These are phyloP conservation scores for Cavia porcellus DNA, from an alignment of 2,113 vertebrate genomes.

Conservation along the genomic window DNA sequence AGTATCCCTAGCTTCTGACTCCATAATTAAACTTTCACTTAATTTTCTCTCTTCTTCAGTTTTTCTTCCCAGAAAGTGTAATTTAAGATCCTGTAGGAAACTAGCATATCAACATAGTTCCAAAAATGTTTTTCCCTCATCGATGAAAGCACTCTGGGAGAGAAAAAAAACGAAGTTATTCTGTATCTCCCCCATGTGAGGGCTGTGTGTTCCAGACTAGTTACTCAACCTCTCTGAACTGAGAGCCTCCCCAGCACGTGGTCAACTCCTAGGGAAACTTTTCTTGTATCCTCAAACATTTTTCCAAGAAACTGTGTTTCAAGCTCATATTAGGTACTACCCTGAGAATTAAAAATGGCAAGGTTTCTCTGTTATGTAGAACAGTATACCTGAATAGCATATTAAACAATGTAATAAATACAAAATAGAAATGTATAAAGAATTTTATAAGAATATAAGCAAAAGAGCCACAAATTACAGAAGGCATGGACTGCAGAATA, in stretches of 20 bases:
- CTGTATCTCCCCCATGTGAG: constrained; percentile 1
- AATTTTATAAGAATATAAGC: not conserved
- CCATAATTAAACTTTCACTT: constrained; percentile 38
- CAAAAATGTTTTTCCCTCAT: constrained; percentile 20
- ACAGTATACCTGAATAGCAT: not conserved
- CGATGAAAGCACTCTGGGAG: constrained; percentile 41
- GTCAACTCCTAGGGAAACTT: not conserved
- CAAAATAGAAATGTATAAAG: not conserved
- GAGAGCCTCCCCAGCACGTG: not conserved
- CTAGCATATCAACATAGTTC: constrained; percentile 67
- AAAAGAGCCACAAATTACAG: not conserved
- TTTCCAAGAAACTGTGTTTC: constrained; percentile 48
- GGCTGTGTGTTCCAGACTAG: constrained; percentile 14
- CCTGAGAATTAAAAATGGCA: constrained; percentile 43
- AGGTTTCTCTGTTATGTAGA: not conserved
- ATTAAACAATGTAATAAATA: not conserved
- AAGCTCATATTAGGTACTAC: not conserved
- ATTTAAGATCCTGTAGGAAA: constrained; percentile 71
- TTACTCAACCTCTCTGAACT: constrained; percentile 58
- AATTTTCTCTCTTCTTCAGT: constrained; percentile 8
- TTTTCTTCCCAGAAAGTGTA: constrained; percentile 70
- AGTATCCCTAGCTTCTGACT: constrained; percentile 61
- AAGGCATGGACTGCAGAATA: not conserved
- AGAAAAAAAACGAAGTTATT: constrained; percentile 44
- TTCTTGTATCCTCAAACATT: constrained; percentile 37